These are phyloP conservation scores for Aphelenchoides avenae DNA, from an alignment of 1,140 invertebrate species.

Conservation along the genomic window DNA sequence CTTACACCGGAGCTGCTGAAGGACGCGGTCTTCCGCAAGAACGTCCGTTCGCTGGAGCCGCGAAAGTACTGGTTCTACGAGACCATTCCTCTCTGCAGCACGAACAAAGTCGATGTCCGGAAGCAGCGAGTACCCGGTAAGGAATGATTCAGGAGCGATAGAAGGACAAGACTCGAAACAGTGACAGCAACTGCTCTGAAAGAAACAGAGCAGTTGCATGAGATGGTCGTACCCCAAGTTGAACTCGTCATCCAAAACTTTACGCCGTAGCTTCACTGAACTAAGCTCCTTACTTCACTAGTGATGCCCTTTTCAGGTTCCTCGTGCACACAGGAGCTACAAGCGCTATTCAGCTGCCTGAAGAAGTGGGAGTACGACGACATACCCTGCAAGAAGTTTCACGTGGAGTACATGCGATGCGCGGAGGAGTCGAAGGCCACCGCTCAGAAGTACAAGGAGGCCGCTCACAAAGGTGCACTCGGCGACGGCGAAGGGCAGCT, in stretches of 20 bases:
- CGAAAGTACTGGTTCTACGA: slow-evolving; percentile 20
- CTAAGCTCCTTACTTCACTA: slow-evolving; percentile 5
- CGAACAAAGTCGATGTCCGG: slow-evolving; percentile 25
- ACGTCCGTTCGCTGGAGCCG: slow-evolving; percentile 1
- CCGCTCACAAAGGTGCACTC: slow-evolving; percentile 41
- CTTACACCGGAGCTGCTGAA: too few relatives aligned
- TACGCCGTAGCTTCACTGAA: neutral
- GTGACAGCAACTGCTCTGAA: too few relatives aligned
- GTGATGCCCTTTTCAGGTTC: slow-evolving; percentile 16
- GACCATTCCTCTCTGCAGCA: slow-evolving; percentile 14
- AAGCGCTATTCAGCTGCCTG: slow-evolving; percentile 46
- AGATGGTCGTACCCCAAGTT: neutral
- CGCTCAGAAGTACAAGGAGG: slow-evolving; percentile 39
- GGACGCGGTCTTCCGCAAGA: too few relatives aligned
- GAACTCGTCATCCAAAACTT: neutral
- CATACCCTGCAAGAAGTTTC: slow-evolving; percentile 40
- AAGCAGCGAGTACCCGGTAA: slow-evolving; percentile 21
- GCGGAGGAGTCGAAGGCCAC: slow-evolving; percentile 34
- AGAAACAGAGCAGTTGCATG: neutral
- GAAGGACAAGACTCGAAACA: too few relatives aligned
- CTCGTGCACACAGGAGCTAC: slow-evolving; percentile 49
- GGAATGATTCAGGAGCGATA: slow-evolving; percentile 4
- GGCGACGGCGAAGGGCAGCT: slow-evolving; percentile 38
- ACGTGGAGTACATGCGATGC: slow-evolving; percentile 40
- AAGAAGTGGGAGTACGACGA: slow-evolving; percentile 54